phyloP scores from a whole-genome alignment of 2,113 vertebrate genomes.

The Zosterops lateralis region DNA sequence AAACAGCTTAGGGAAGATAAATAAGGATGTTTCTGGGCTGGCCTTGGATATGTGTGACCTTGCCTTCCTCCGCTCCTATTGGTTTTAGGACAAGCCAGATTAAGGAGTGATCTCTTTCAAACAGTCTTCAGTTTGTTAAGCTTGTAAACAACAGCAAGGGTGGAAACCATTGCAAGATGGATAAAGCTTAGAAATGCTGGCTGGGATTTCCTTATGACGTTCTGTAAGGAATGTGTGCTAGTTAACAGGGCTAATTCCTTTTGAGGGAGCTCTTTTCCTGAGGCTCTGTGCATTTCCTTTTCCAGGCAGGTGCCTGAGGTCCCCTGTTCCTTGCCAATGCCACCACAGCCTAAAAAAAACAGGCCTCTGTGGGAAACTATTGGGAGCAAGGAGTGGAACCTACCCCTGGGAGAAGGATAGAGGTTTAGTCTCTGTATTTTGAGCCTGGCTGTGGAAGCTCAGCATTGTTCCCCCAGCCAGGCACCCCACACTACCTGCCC shows the following conservation, averaged over 20 bases:
- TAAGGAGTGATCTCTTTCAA: slow-evolving; percentile 47
- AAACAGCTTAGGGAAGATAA: slow-evolving; percentile 32
- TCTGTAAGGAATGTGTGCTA: background rate
- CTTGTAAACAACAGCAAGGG: slow-evolving; percentile 31
- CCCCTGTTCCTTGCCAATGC: background rate
- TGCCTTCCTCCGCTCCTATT: slow-evolving; percentile 14
- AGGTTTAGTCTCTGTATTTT: background rate
- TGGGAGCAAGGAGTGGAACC: background rate
- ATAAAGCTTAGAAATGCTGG: background rate
- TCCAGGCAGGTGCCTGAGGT: background rate
- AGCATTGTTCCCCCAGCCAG: background rate
- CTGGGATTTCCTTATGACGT: background rate
- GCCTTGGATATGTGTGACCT: background rate
- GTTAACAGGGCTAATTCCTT: background rate
- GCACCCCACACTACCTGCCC: background rate
- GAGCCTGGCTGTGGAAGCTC: background rate
- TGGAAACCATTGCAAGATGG: background rate
- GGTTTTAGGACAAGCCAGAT: slow-evolving; percentile 43
- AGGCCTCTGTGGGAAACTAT: fast-evolving
- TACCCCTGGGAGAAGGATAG: background rate
- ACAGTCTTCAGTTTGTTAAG: slow-evolving; percentile 35
- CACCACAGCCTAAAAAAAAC: background rate
- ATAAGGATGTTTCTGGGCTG: slow-evolving; percentile 12
- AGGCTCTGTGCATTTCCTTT: background rate
- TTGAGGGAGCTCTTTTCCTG: fast-evolving